phyloP scores from a whole-genome alignment of 2,888 invertebrate genomes.

The Dicyrtomina minuta region DNA sequence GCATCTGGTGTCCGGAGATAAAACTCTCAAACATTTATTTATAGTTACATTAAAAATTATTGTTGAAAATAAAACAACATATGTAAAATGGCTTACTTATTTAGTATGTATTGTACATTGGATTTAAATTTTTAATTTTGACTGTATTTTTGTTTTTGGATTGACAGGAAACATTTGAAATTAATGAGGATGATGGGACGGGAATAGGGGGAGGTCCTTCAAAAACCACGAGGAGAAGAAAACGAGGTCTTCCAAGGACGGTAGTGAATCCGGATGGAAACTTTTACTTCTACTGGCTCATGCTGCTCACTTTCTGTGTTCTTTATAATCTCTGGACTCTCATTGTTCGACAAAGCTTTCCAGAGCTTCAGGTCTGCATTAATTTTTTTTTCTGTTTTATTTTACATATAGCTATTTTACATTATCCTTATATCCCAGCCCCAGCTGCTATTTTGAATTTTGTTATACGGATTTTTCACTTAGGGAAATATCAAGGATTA shows the following conservation, averaged over 20 bases:
- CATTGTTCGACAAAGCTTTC: constrained; percentile 91
- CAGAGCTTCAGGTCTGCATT: constrained; percentile 74
- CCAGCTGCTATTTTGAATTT: background rate
- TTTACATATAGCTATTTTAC: background rate
- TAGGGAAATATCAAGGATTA: too few species aligned
- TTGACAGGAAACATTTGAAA: constrained; percentile 59
- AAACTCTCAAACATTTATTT: too few species aligned
- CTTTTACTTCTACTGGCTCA: constrained; percentile 94
- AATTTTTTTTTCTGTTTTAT: background rate
- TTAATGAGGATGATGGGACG: constrained; percentile 55
- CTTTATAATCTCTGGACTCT: constrained; percentile 94
- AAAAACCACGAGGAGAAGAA: constrained; percentile 65
- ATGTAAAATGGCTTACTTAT: too few species aligned
- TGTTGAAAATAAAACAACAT: too few species aligned
- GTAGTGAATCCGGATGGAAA: constrained; percentile 95
- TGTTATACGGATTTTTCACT: too few species aligned
- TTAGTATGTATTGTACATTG: too few species aligned
- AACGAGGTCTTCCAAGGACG: constrained; percentile 67
- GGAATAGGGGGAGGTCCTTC: constrained; percentile 63
- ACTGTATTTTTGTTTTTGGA: background rate
- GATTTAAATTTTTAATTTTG: too few species aligned
- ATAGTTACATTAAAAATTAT: too few species aligned
- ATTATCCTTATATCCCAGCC: background rate
- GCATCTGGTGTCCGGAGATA: too few species aligned
- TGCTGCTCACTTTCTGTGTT: constrained; percentile 82